Evolutionary conservation across 2,797 vertebrate genomes (phyloP), one percentile per base, ranked within the genome.

Genomic region (Gobionotothen gibberifrons): DNA sequence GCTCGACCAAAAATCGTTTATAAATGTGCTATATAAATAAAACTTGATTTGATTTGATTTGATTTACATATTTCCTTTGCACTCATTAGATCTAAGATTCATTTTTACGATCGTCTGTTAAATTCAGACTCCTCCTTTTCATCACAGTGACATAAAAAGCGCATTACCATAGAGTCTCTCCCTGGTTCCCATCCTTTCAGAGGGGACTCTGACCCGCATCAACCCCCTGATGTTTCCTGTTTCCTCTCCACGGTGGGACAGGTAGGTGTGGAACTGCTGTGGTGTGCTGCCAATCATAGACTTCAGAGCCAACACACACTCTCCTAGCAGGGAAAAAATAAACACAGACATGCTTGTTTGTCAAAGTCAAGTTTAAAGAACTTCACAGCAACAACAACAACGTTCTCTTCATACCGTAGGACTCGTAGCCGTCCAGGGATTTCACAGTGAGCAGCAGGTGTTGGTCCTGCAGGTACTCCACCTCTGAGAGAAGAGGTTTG

Each of bases 231-330:
- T 99, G 90, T 99, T 99, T 75, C 98, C 98, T 0, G 97, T 98
- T 87, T 99, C 98, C 87, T 99, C 98, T 0, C 98, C 98, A 0
- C 97, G 96, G 92, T 99, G 97, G 14, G 97, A 98, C 71, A 99
- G 90, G 85, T 96, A 99, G 4, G 98, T 99, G 87, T 98, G 95
- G 90, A 99, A 99, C 94, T 98, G 97, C 88, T 99, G 98, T 0
- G 96, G 93, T 0, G 98, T 99, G 93, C 97, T 99, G 84, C 98
- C 98, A 1, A 99, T 99, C 98, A 99, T 99, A 0, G 97, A 99
- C 90, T 99, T 99, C 65, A 99, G 94, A 0, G 97, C 97, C 40
- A 99, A 94, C 57, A 98, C 97, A 29, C 98, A 98, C 81, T 99
- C 98, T 6, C 98, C 98, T 99, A 81, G 7, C 1, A 79, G 12